Evolutionary conservation across 2,113 vertebrate species (phyloP).

Genomic region (Ptychochromis oligacanthus): DNA sequence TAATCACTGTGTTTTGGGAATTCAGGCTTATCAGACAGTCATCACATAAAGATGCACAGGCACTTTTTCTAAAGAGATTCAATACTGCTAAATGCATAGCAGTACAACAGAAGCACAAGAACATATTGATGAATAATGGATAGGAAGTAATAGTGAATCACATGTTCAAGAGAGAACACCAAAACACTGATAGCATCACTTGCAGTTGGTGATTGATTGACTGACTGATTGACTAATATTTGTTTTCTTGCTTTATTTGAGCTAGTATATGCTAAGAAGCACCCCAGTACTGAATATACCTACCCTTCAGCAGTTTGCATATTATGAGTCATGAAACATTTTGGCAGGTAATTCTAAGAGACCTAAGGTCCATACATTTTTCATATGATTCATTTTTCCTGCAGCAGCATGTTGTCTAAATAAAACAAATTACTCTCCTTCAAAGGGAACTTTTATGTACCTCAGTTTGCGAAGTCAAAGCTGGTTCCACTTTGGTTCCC

Average conservation of each 20-base stretch:
- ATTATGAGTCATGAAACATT: conserved; percentile 79
- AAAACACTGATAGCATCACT: neutral
- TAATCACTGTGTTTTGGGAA: neutral
- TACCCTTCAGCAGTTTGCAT: conserved; percentile 71
- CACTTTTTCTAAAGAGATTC: neutral
- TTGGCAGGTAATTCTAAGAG: conserved; percentile 79
- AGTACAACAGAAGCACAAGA: neutral
- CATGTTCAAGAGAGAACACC: neutral
- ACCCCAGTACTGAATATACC: conserved; percentile 26
- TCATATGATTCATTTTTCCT: conserved; percentile 75
- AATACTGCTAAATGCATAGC: neutral
- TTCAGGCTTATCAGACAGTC: conserved; percentile 11
- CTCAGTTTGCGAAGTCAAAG: conserved; percentile 33
- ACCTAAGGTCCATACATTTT: conserved; percentile 75
- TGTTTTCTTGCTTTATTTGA: conserved; percentile 36
- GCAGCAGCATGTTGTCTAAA: conserved; percentile 65
- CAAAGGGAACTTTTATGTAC: conserved; percentile 31
- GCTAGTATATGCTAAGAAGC: conserved; percentile 53
- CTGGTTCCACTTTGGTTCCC: neutral
- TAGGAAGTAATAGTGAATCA: neutral
- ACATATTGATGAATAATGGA: neutral
- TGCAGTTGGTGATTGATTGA: conserved; percentile 17
- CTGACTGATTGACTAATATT: conserved; percentile 35
- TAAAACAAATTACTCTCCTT: conserved; percentile 72
- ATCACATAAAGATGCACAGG: conserved; percentile 7